Evolutionary conservation across 2,797 vertebrate species (phyloP), one percentile per base, ranked within the genome.

Genomic region (Acanthurus leucopareius): DNA sequence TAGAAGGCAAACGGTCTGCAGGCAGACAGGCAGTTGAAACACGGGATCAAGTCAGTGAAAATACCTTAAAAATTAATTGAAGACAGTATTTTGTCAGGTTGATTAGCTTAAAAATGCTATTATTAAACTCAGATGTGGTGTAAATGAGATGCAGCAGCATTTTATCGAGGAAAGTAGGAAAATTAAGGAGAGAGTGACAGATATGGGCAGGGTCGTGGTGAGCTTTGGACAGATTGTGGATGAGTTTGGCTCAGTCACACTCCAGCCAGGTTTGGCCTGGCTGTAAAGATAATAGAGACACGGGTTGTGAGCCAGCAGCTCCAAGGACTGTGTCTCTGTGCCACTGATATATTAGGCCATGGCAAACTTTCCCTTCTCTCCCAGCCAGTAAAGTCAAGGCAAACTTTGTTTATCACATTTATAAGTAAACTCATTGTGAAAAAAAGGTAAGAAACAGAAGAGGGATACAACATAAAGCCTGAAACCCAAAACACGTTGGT

Each of bases 371-470:
- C 53, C 68, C 79, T 70, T 52, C 57, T 71, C 56, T 60, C 58
- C 32, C 57, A 80, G 87, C 90, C 90, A 90, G 77, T 64, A 75
- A 86, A 90, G 70, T 86, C 74, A 72, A 56, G 53, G 73, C 68
- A 78, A 91, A 92, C 88, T 91, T 90, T 82, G 53, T 45, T 47
- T 82, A 79, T 69, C 83, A 88, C 68, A 64, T 64, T 60, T 54
- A 74, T 62, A 83, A 73, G 71, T 51, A 53, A 80, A 65, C 32
- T 54, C 53, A 72, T 66, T 65, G 28, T 56, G 53, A 7, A 9
- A 74, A 75, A 80, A 35, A 35, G 32, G 54, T 68, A 35, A 59
- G 70, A 60, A 54, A 45, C 25, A 81, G 63, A 71, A 13, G 13
- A 79, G 20, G 63, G 66, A 73, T 60, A 45, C 42, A 35, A 72